Conservation (phyloP, 2,113 vertebrate genomes). For the Corynorhinus townsendii region DNA sequence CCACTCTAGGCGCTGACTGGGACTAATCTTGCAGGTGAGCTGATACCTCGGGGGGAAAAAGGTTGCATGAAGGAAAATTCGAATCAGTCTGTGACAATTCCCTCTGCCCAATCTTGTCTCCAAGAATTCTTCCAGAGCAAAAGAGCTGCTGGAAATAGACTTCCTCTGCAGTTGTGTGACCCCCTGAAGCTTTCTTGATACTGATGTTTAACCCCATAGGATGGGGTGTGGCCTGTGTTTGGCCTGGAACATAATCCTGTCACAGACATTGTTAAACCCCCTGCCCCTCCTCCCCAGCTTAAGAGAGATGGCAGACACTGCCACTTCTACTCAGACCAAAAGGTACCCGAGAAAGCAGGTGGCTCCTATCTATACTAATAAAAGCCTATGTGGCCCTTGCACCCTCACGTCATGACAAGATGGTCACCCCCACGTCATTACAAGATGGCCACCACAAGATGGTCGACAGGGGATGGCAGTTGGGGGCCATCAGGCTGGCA, state of each 20-base stretch:
- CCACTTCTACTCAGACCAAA: neutral
- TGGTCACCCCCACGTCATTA: too few species aligned
- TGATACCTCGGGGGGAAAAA: neutral
- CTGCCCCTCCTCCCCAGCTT: neutral
- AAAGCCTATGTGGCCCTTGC: too few species aligned
- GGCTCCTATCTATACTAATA: neutral
- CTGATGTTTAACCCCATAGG: neutral
- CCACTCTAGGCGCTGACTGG: neutral
- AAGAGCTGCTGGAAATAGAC: neutral
- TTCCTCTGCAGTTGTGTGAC: neutral
- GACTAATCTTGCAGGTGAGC: neutral
- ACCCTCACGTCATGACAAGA: too few species aligned
- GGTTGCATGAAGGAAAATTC: neutral
- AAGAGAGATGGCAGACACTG: neutral
- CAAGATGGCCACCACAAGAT: too few species aligned
- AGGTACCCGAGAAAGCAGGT: neutral
- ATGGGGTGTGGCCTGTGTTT: neutral
- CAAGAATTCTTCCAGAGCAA: neutral
- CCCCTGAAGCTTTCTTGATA: neutral
- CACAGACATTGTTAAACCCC: neutral
- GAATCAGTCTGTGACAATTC: neutral
- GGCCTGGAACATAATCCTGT: neutral
- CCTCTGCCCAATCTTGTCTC: neutral
- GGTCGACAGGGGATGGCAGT: too few species aligned
- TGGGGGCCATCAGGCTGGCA: too few species aligned